Evolutionary conservation across 2,888 invertebrate species (phyloP).

Genomic region (Eudasyphora cyanicolor): DNA sequence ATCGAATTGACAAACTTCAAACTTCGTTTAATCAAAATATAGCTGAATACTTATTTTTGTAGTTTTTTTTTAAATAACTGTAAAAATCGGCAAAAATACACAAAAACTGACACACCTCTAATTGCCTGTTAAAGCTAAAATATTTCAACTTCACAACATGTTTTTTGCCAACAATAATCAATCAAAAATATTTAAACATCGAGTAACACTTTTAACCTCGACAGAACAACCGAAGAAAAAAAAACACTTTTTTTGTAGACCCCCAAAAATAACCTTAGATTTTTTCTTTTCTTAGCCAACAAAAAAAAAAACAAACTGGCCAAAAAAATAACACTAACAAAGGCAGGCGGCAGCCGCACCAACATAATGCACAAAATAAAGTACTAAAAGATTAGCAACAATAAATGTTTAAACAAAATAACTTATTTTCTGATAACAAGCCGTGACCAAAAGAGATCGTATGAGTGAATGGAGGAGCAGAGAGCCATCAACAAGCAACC

Average conservation of each 20-base stretch:
- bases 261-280: conserved; percentile 29
- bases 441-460: neutral
- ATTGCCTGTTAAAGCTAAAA: neutral
- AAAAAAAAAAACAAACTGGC: neutral
- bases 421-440: conserved; percentile 13
- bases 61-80: too few relatives aligned
- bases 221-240: too few relatives aligned
- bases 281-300: conserved; percentile 1
- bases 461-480: too few relatives aligned
- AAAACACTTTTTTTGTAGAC: neutral
- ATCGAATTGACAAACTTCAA: too few relatives aligned
- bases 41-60: neutral
- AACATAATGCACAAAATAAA: neutral
- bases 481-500: too few relatives aligned
- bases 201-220: conserved; percentile 44
- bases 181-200: conserved; percentile 33
- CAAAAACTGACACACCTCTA: neutral
- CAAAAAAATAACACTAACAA: conserved; percentile 23
- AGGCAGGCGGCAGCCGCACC: neutral
- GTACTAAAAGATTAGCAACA: conserved; percentile 21
- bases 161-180: conserved; percentile 17
- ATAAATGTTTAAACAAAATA: conserved; percentile 5
- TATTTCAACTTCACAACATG: neutral
- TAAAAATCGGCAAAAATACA: neutral
- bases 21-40: neutral